A percentile compares a stretch with the other conserved stretches of the same genome.
These are phyloP conservation scores for Diachasma alloeum DNA, from an alignment of 1,140 invertebrate species.

Conservation along the genomic window DNA sequence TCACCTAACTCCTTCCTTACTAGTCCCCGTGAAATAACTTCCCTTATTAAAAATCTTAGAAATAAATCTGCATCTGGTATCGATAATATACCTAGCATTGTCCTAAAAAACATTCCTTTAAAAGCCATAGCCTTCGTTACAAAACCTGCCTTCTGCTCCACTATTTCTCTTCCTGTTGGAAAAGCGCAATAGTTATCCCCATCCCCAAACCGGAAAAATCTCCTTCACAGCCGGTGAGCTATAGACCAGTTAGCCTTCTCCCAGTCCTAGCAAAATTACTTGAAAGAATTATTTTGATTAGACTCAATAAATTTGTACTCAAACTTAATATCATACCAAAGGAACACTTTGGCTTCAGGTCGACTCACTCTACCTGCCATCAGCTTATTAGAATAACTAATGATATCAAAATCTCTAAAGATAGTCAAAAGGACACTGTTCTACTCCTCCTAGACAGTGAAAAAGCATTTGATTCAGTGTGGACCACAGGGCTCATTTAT, in stretches of 20 bases:
- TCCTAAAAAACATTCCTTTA: neutral
- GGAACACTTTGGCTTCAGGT: constrained; percentile 41
- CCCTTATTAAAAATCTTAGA: too few species aligned
- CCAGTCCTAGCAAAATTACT: neutral
- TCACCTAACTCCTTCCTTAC: too few species aligned
- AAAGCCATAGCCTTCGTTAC: neutral
- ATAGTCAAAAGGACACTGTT: neutral
- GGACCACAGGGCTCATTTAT: neutral
- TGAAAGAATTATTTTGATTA: neutral
- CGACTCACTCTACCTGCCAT: constrained; percentile 28
- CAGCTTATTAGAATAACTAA: constrained; percentile 13
- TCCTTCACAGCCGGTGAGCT: neutral
- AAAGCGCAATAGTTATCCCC: neutral
- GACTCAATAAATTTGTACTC: neutral
- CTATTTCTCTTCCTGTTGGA: neutral
- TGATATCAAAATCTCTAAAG: neutral
- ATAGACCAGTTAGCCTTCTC: too few species aligned
- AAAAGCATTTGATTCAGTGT: constrained; percentile 47
- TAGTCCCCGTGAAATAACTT: too few species aligned
- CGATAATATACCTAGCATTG: neutral
- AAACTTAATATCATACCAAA: too few species aligned
- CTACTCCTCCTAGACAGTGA: constrained; percentile 32
- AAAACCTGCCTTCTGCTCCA: neutral
- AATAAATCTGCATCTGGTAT: neutral
- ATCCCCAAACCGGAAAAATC: neutral